Conservation (phyloP, 35 echinoderm and acorn worm species). For the Apostichopus japonicus region DNA sequence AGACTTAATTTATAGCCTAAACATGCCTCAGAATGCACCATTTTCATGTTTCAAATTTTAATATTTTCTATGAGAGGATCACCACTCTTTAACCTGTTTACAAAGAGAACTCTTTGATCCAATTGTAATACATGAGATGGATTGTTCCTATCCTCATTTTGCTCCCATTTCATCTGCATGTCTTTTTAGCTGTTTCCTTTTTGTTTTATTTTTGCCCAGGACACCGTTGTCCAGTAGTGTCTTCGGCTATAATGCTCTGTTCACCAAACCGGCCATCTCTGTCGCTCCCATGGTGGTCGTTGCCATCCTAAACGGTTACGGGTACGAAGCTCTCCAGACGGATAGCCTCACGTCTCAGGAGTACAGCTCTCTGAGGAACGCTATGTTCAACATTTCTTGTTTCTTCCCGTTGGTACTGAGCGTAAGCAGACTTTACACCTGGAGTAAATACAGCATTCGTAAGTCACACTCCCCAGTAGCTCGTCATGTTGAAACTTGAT, state of each 20-base stretch:
- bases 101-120: no score
- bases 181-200: background rate
- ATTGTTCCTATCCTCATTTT: no score
- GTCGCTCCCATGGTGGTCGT: constrained; percentile 87
- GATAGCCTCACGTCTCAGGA: constrained; percentile 21
- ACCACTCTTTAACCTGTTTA: no score
- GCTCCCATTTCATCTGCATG: no score
- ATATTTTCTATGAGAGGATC: no score
- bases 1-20: no score
- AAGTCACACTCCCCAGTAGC: constrained; percentile 59
- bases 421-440: constrained; percentile 71
- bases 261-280: constrained; percentile 89
- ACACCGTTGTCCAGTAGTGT: constrained; percentile 86
- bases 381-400: constrained; percentile 82
- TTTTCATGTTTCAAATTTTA: no score
- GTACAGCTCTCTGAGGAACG: constrained; percentile 39
- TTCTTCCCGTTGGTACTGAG: constrained; percentile 70
- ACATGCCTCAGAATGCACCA: no score
- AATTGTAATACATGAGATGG: no score
- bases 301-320: constrained; percentile 68
- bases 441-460: constrained; percentile 75
- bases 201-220: constrained; percentile 39
- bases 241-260: constrained; percentile 95
- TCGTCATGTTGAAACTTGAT: constrained; percentile 62
- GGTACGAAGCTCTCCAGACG: constrained; percentile 61